Conservation (phyloP, 2,888 invertebrate genomes). For the Caenorhabditis sp. region DNA sequence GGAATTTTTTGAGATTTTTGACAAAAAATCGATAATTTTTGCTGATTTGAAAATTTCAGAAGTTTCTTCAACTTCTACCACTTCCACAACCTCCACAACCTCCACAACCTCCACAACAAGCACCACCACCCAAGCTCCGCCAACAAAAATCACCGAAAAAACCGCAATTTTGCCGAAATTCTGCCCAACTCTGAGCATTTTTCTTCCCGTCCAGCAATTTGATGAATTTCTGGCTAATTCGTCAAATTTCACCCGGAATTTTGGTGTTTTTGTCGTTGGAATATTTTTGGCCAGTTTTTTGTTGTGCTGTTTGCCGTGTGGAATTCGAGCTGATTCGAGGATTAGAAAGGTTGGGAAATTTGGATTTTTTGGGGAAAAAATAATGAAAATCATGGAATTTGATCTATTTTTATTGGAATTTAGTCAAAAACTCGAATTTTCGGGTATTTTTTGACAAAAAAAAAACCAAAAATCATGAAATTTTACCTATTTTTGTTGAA, state of each 20-base stretch:
- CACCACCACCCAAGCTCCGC: slow-evolving; percentile 6
- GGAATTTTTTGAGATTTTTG: too few species aligned
- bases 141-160: neutral
- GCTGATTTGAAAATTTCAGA: neutral
- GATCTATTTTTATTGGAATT: too few species aligned
- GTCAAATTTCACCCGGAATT: neutral
- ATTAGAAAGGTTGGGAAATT: slow-evolving; percentile 36
- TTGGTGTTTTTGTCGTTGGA: slow-evolving; percentile 19
- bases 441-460: too few species aligned
- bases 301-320: slow-evolving; percentile 46
- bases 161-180: neutral
- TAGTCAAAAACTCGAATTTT: too few species aligned
- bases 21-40: too few species aligned
- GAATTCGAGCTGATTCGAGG: slow-evolving; percentile 35
- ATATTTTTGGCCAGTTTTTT: slow-evolving; percentile 37
- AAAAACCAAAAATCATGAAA: too few species aligned
- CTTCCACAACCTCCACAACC: slow-evolving; percentile 3
- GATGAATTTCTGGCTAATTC: neutral
- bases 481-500: too few species aligned
- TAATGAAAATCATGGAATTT: too few species aligned
- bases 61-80: neutral
- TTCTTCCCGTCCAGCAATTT: neutral
- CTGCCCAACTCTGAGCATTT: neutral
- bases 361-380: neutral
- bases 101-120: slow-evolving; percentile 13